A percentile compares a stretch with the other conserved stretches of the same genome.
phyloP scores from a whole-genome alignment of 2,888 invertebrate genomes.

The Oscheius sp. region DNA sequence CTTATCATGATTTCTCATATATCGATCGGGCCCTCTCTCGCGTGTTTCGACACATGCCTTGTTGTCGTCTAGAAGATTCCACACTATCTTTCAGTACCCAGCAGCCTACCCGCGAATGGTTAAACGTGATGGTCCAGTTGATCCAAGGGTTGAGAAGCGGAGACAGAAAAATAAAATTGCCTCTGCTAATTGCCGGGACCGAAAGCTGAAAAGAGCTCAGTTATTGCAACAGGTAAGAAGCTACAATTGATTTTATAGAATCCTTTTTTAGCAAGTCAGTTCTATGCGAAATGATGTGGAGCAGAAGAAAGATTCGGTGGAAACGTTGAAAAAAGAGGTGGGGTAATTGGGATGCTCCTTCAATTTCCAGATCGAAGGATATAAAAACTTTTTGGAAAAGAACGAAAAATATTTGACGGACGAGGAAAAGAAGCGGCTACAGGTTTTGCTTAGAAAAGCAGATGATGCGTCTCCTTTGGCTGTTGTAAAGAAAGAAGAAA shows the following conservation, averaged over 20 bases:
- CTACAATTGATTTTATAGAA: neutral
- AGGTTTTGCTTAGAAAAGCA: no score
- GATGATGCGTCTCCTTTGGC: no score
- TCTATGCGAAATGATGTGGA: conserved; percentile 16
- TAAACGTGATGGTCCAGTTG: conserved; percentile 13
- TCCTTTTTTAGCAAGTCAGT: conserved; percentile 12
- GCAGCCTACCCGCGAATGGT: neutral
- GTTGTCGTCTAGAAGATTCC: no score
- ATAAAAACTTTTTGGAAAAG: conserved; percentile 8
- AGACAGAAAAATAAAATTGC: conserved; percentile 31
- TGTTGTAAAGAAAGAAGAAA: no score
- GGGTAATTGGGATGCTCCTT: neutral
- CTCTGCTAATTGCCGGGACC: conserved; percentile 27
- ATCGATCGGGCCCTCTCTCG: conserved; percentile 8
- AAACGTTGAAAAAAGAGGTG: conserved; percentile 2
- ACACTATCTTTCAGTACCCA: no score
- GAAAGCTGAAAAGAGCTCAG: conserved; percentile 26
- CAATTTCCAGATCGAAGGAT: conserved; percentile 14
- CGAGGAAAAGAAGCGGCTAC: conserved; percentile 17
- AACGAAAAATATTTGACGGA: conserved; percentile 11
- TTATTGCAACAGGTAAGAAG: conserved; percentile 21
- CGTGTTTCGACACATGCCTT: neutral
- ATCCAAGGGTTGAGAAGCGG: conserved; percentile 29
- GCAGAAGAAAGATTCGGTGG: conserved; percentile 7
- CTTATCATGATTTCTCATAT: conserved; percentile 33